Evolutionary conservation across 2,797 vertebrate genomes (phyloP).

Genomic region (Helicolenus hilgendorfi): DNA sequence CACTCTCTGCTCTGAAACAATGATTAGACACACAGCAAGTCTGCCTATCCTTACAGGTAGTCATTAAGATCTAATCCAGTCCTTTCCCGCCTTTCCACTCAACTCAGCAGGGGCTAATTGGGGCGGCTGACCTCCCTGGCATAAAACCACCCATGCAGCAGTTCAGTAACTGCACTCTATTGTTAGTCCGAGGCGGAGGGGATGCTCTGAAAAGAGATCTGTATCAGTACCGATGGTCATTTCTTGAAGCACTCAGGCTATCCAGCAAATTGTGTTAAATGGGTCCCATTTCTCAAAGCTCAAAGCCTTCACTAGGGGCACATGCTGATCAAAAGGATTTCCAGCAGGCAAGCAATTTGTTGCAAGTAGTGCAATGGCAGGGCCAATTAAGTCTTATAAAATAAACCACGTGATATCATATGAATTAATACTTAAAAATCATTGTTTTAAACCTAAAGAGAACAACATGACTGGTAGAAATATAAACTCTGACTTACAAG

Average conservation of each 20-base stretch:
- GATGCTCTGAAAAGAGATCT: neutral
- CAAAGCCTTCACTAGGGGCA: neutral
- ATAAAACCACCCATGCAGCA: neutral
- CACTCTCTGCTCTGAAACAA: neutral
- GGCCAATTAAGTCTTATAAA: neutral
- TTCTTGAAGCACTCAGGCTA: neutral
- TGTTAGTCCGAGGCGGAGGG: neutral
- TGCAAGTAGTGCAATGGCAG: neutral
- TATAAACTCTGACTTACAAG: neutral
- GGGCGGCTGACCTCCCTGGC: neutral
- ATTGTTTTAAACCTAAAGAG: neutral
- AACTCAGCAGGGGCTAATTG: conserved; percentile 19
- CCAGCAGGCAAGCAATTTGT: neutral
- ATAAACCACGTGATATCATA: neutral
- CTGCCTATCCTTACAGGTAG: neutral
- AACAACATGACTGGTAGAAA: neutral
- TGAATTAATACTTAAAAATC: neutral
- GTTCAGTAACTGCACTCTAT: neutral
- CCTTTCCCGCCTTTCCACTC: neutral
- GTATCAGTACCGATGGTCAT: neutral
- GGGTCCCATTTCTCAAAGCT: neutral
- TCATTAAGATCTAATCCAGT: neutral
- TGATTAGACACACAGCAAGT: neutral
- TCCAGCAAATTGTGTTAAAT: neutral
- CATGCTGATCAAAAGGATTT: neutral